These are phyloP conservation scores for Gopherus flavomarginatus DNA, from an alignment of 2,113 vertebrate genomes.

Conservation along the genomic window DNA sequence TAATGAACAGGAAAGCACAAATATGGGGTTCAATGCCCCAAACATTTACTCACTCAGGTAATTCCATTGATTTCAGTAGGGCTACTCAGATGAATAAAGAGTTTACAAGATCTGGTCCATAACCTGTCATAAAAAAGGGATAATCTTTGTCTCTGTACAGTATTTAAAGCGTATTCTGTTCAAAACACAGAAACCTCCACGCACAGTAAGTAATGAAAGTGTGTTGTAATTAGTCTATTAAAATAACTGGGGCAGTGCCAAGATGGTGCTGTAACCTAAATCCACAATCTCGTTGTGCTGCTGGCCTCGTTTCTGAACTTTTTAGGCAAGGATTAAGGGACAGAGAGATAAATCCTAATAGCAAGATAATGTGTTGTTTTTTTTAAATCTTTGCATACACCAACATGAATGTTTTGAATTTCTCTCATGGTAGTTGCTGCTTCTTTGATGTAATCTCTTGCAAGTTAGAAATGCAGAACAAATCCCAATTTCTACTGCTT, in stretches of 20 bases:
- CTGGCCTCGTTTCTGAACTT: not conserved
- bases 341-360: not conserved
- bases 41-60: not conserved
- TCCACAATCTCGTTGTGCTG: not conserved
- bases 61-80: not conserved
- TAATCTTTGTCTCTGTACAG: not conserved
- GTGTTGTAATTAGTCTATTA: not conserved
- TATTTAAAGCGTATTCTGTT: not conserved
- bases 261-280: not conserved
- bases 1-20: not conserved
- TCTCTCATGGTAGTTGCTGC: not conserved
- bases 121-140: not conserved
- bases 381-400: no score
- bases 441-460: not conserved
- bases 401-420: no score
- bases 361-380: no score
- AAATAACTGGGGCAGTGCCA: not conserved
- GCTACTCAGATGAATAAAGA: not conserved
- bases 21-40: not conserved
- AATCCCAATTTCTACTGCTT: not conserved
- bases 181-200: not conserved
- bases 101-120: not conserved
- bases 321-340: not conserved
- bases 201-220: not conserved
- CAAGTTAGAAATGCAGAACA: not conserved